Conservation (phyloP, 2,113 vertebrate genomes). For the Cynoglossus semilaevis region DNA sequence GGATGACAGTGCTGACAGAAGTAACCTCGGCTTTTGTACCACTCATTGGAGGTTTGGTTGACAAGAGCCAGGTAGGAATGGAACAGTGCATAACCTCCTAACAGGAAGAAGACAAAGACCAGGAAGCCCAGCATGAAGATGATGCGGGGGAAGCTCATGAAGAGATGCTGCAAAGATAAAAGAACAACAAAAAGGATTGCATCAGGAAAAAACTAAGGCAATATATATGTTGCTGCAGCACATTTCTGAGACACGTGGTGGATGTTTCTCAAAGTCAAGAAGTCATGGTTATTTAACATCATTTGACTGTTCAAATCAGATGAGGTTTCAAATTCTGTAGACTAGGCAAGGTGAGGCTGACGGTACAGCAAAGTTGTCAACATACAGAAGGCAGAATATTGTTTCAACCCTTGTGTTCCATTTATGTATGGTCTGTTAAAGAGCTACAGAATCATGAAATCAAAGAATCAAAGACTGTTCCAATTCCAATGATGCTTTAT, state of each 20-base stretch:
- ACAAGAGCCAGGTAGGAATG: constrained; percentile 79
- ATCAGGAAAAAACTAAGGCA: neutral
- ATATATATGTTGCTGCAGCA: neutral
- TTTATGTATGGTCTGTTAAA: too few species aligned
- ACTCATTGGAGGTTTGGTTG: constrained; percentile 93
- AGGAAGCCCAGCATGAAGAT: constrained; percentile 93
- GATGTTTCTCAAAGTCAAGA: too few species aligned
- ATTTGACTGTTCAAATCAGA: too few species aligned
- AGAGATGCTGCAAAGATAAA: constrained; percentile 82
- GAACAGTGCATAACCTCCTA: constrained; percentile 86
- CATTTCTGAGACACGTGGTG: neutral
- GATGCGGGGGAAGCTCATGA: constrained; percentile 90
- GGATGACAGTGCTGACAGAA: constrained; percentile 71
- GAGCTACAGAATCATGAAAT: too few species aligned
- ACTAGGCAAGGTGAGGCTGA: too few species aligned
- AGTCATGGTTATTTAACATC: too few species aligned
- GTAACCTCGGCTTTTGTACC: constrained; percentile 77
- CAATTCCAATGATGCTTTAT: too few species aligned
- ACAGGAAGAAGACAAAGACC: constrained; percentile 79
- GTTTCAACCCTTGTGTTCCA: too few species aligned
- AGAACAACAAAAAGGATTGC: neutral
- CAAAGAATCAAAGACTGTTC: too few species aligned
- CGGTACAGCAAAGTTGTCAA: too few species aligned
- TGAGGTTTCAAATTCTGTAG: too few species aligned
- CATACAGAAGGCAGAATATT: too few species aligned